Evolutionary conservation across 2,113 vertebrate species (phyloP).

Genomic region (Panthera tigris): DNA sequence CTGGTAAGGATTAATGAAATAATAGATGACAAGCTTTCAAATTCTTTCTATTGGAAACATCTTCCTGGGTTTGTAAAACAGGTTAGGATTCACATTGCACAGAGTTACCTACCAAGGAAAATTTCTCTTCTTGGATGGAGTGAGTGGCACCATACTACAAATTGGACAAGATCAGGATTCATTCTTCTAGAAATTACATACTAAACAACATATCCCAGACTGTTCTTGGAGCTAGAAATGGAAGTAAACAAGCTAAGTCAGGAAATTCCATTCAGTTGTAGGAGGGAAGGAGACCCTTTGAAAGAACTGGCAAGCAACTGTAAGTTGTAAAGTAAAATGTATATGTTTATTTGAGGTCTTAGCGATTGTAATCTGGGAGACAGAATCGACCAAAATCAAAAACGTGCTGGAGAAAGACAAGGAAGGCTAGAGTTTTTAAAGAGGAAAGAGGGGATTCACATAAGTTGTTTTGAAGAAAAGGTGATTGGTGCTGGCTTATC

Average conservation of each 20-base stretch:
- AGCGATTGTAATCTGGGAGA: not conserved
- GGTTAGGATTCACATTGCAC: not conserved
- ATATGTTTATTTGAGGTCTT: not conserved
- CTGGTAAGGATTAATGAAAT: not conserved
- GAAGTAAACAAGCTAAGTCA: not conserved
- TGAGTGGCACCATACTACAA: not conserved
- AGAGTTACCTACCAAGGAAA: not conserved
- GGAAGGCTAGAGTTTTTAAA: not conserved
- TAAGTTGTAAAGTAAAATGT: not conserved
- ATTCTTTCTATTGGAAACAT: not conserved
- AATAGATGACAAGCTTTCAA: not conserved
- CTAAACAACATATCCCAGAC: not conserved
- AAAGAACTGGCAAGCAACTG: not conserved
- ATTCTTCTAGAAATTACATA: not conserved
- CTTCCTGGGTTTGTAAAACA: not conserved
- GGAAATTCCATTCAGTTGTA: not conserved
- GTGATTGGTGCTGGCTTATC: not conserved
- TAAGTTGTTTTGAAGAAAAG: not conserved
- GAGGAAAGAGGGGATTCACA: not conserved
- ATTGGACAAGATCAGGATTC: not conserved
- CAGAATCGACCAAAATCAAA: not conserved
- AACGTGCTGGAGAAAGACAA: not conserved
- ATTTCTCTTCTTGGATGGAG: not conserved
- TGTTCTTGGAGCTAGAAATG: not conserved
- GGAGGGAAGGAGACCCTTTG: not conserved